These are phyloP conservation scores for Punctoribates punctum DNA, from an alignment of 2,888 invertebrate species.

Conservation along the genomic window DNA sequence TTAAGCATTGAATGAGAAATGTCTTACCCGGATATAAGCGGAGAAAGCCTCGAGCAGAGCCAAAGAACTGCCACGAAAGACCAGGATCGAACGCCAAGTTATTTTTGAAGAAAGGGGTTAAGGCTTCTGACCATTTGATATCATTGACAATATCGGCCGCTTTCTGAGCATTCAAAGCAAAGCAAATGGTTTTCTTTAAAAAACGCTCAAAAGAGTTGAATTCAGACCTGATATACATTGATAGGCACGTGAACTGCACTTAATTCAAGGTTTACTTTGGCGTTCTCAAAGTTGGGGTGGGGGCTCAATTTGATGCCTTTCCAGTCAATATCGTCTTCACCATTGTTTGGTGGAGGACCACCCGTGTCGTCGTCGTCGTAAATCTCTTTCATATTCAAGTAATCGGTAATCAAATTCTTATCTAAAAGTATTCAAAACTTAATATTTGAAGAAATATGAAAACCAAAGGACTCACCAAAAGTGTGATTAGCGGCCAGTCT, in stretches of 20 bases:
- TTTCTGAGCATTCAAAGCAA: background rate
- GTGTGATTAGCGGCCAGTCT: slow-evolving; percentile 62
- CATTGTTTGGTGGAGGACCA: background rate
- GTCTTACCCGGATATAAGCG: slow-evolving; percentile 72
- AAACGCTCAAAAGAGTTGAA: background rate
- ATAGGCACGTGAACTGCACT: slow-evolving; percentile 72
- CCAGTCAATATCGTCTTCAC: background rate
- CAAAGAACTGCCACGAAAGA: slow-evolving; percentile 95
- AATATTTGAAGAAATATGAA: too few relatives aligned
- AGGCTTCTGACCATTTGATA: slow-evolving; percentile 81
- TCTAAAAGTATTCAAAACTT: too few relatives aligned
- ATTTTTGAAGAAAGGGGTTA: slow-evolving; percentile 75
- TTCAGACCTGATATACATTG: slow-evolving; percentile 70
- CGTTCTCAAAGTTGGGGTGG: slow-evolving; percentile 73
- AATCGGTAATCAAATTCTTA: background rate
- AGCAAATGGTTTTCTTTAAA: background rate
- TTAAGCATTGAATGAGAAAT: background rate
- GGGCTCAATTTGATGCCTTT: background rate
- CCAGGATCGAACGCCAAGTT: slow-evolving; percentile 86
- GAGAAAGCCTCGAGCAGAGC: slow-evolving; percentile 86
- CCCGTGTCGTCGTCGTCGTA: slow-evolving; percentile 13
- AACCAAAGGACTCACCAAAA: slow-evolving; percentile 53
- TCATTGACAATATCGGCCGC: slow-evolving; percentile 76
- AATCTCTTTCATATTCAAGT: slow-evolving; percentile 35
- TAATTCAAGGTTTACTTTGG: slow-evolving; percentile 59